Evolutionary conservation across 2,113 vertebrate genomes (phyloP).

Genomic region (Pelecanoides urinatrix): DNA sequence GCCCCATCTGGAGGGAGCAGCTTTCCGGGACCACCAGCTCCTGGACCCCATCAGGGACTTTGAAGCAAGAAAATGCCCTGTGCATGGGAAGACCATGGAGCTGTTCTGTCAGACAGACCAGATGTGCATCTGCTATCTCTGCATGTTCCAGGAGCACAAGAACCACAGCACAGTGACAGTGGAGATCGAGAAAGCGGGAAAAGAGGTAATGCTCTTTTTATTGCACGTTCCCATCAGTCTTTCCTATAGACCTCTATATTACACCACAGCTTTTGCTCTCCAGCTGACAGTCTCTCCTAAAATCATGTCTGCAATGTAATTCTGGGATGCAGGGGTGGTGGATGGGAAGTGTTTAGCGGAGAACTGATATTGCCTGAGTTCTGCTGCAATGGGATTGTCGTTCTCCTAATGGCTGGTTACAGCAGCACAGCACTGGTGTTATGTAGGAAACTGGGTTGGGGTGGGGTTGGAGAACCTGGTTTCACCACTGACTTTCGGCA

Average conservation of each 20-base stretch:
- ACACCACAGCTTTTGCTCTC: background rate
- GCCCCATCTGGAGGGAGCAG: slow-evolving; percentile 90
- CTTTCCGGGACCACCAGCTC: slow-evolving; percentile 93
- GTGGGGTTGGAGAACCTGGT: background rate
- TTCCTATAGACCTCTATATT: background rate
- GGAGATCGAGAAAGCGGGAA: slow-evolving; percentile 80
- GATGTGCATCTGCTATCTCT: slow-evolving; percentile 88
- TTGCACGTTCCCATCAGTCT: rapidly evolving
- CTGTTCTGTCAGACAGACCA: slow-evolving; percentile 89
- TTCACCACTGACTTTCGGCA: background rate
- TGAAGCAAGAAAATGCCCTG: slow-evolving; percentile 82
- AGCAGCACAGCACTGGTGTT: rapidly evolving
- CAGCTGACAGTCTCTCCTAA: background rate
- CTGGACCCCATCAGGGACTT: slow-evolving; percentile 86
- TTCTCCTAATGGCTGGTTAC: background rate
- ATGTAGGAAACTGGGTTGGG: background rate
- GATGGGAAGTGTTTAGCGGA: background rate
- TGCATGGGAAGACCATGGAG: slow-evolving; percentile 88
- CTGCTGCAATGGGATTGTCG: rapidly evolving
- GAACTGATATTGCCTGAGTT: background rate
- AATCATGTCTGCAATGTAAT: background rate
- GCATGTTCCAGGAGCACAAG: slow-evolving; percentile 89
- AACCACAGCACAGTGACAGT: slow-evolving; percentile 81
- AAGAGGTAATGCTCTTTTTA: slow-evolving; percentile 76
- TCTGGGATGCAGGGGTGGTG: background rate